Evolutionary conservation across 1,140 invertebrate species (phyloP).

Genomic region (Tetramorium alpestre): DNA sequence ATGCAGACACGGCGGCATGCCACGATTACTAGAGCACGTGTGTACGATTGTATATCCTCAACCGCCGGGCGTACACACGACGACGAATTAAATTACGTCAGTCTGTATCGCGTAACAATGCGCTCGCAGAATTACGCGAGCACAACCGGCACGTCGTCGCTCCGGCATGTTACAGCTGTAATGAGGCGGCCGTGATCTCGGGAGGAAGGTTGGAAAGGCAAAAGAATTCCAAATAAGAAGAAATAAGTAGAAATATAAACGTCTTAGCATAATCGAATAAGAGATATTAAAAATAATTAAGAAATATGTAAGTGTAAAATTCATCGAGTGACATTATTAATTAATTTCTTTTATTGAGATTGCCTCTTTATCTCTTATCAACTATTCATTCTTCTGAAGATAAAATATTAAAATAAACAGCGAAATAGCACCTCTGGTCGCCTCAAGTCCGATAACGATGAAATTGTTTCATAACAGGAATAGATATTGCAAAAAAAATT

Average conservation of each 20-base stretch:
- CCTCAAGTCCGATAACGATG: background rate
- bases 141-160: conserved; percentile 62
- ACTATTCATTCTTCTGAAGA: background rate
- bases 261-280: background rate
- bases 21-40: conserved; percentile 71
- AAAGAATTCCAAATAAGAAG: conserved; percentile 30
- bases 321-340: too few species aligned
- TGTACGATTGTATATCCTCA: conserved; percentile 68
- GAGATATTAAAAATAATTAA: background rate
- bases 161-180: conserved; percentile 70
- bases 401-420: background rate
- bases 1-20: conserved; percentile 54
- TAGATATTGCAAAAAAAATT: background rate
- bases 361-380: background rate
- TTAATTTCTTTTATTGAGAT: background rate
- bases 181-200: conserved; percentile 71
- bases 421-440: background rate
- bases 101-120: conserved; percentile 76
- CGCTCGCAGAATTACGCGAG: conserved; percentile 69
- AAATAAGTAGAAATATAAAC: background rate
- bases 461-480: background rate
- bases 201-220: conserved; percentile 38
- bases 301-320: background rate
- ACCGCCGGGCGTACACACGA: conserved; percentile 52
- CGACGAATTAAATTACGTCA: conserved; percentile 75